phyloP scores from a whole-genome alignment of 2,113 vertebrate species.

The Oreotrochilus melanogaster region DNA sequence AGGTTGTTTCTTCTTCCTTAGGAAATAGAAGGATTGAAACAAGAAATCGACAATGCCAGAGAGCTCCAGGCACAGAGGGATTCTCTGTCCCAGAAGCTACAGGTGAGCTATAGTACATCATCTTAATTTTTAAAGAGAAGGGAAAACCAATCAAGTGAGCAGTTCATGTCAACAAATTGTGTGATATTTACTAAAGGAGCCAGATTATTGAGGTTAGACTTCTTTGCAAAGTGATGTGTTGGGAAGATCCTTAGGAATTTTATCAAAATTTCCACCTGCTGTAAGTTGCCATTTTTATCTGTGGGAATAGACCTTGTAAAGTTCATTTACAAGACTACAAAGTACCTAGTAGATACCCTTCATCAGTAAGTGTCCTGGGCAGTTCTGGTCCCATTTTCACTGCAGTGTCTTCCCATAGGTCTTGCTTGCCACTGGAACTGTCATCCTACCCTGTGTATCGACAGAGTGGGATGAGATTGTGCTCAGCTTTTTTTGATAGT shows the following conservation, averaged over 20 bases:
- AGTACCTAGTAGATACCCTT: neutral
- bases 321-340: neutral
- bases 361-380: neutral
- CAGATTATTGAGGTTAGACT: neutral
- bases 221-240: neutral
- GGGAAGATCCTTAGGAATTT: neutral
- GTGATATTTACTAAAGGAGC: neutral
- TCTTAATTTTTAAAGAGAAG: neutral
- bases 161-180: neutral
- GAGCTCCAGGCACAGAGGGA: conserved; percentile 96
- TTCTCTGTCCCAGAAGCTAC: conserved; percentile 91
- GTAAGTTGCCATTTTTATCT: neutral
- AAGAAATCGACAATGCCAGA: conserved; percentile 95
- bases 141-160: neutral
- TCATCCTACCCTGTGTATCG: neutral
- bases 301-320: neutral
- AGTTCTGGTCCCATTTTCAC: neutral
- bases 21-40: conserved; percentile 97
- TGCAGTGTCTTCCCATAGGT: neutral
- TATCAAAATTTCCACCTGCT: neutral
- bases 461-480: neutral
- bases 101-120: conserved; percentile 78
- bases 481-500: neutral
- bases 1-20: conserved; percentile 65
- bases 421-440: neutral